Conservation (phyloP, 2,888 invertebrate species). For the Nemotelus nigrinus region DNA sequence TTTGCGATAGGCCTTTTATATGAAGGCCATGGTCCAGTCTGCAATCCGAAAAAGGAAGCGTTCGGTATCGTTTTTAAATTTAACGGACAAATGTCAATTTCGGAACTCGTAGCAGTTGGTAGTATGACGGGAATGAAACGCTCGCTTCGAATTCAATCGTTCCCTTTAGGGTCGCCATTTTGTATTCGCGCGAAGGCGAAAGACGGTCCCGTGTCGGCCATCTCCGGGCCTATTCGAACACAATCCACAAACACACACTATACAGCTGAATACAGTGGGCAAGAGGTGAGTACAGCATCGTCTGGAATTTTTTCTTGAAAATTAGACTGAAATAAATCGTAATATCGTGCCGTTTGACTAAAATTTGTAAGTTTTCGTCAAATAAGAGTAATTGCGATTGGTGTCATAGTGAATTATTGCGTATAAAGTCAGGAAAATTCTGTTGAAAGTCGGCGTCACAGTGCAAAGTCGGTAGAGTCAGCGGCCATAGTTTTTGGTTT, state of each 20-base stretch:
- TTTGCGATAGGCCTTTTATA: no score
- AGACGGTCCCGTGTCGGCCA: slow-evolving; percentile 15
- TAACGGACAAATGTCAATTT: no score
- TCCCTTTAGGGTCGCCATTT: not conserved
- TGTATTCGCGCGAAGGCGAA: not conserved
- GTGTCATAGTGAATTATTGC: slow-evolving; percentile 45
- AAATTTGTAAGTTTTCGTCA: not conserved
- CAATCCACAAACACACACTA: slow-evolving; percentile 21
- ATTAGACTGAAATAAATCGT: slow-evolving; percentile 2
- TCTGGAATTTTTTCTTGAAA: slow-evolving; percentile 1
- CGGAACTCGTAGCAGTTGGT: no score
- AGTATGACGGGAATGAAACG: not conserved
- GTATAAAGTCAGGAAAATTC: not conserved
- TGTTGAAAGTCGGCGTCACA: slow-evolving; percentile 45
- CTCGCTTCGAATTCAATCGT: not conserved
- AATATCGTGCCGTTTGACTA: not conserved
- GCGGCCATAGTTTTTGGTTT: slow-evolving; percentile 38
- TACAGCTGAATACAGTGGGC: not conserved
- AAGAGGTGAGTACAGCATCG: not conserved
- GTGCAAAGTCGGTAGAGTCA: slow-evolving; percentile 41
- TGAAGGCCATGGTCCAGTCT: no score
- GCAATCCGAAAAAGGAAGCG: no score
- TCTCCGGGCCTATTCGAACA: slow-evolving; percentile 3
- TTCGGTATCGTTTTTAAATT: no score
- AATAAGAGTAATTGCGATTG: not conserved